These are phyloP conservation scores for Xenentodon cancila DNA, from an alignment of 2,797 vertebrate species.

Conservation along the genomic window DNA sequence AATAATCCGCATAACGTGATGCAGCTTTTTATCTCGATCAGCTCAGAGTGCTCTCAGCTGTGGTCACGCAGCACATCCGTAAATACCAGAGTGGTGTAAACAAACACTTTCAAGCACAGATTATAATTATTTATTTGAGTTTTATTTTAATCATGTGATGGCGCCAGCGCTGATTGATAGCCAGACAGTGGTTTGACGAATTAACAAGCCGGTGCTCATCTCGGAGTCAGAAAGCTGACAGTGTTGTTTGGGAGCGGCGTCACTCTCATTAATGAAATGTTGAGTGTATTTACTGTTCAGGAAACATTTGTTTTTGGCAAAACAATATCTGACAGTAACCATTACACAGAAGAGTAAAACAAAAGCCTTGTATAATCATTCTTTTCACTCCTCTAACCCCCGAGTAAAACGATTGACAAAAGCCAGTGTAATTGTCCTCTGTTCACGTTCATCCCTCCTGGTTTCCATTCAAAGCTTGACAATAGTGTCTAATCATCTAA, in stretches of 20 bases:
- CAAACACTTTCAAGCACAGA: neutral
- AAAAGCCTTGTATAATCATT: slow-evolving; percentile 58
- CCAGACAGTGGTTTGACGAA: slow-evolving; percentile 24
- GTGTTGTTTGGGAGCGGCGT: slow-evolving; percentile 37
- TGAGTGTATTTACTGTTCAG: slow-evolving; percentile 57
- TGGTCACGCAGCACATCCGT: slow-evolving; percentile 15
- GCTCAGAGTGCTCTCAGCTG: neutral
- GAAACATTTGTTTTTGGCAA: slow-evolving; percentile 61
- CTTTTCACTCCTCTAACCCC: slow-evolving; percentile 57
- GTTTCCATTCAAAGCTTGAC: slow-evolving; percentile 69
- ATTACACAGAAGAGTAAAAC: slow-evolving; percentile 40
- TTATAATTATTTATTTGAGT: slow-evolving; percentile 24
- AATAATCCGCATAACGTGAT: too few relatives aligned
- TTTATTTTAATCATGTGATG: slow-evolving; percentile 27
- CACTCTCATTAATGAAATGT: slow-evolving; percentile 60
- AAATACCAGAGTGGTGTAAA: slow-evolving; percentile 2
- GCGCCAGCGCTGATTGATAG: slow-evolving; percentile 32
- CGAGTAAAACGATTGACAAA: slow-evolving; percentile 66
- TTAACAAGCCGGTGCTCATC: slow-evolving; percentile 46
- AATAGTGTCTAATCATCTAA: slow-evolving; percentile 74
- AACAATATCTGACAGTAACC: slow-evolving; percentile 62
- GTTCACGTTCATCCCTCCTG: slow-evolving; percentile 68
- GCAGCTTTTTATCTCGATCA: neutral
- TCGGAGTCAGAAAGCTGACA: slow-evolving; percentile 44
- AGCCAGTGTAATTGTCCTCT: slow-evolving; percentile 68